A percentile compares a stretch with the other conserved stretches of the same genome.
These are phyloP conservation scores for Melanotaenia nigrans DNA, from an alignment of 2,797 vertebrate genomes.

Conservation along the genomic window DNA sequence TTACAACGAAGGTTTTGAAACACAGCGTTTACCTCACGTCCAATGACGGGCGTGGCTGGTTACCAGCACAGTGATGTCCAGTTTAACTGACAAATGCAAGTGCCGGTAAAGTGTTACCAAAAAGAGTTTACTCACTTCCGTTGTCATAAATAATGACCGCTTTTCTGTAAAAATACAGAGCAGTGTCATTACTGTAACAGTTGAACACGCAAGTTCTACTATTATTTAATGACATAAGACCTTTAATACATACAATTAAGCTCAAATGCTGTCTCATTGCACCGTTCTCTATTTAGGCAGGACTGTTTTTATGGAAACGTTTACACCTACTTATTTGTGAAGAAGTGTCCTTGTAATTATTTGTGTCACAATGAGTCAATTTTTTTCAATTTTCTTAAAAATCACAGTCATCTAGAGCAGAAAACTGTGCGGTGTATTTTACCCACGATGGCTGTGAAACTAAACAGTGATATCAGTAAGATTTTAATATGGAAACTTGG, in stretches of 20 bases:
- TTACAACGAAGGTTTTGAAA: slow-evolving; percentile 62
- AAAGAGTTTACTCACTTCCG: slow-evolving; percentile 65
- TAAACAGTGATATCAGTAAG: not conserved
- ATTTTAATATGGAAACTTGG: not conserved
- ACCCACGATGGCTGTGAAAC: not conserved
- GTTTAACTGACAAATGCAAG: slow-evolving; percentile 35
- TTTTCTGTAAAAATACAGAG: slow-evolving; percentile 14
- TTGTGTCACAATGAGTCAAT: slow-evolving; percentile 37
- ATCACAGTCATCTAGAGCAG: not conserved
- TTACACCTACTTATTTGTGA: slow-evolving; percentile 32
- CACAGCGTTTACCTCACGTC: slow-evolving; percentile 65
- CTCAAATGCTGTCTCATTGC: slow-evolving; percentile 1
- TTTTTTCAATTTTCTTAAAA: not conserved
- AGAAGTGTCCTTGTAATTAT: slow-evolving; percentile 28
- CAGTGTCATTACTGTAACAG: not conserved
- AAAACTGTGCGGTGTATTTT: not conserved
- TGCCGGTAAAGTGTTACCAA: slow-evolving; percentile 58
- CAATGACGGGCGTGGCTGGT: slow-evolving; percentile 47
- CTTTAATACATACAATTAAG: not conserved
- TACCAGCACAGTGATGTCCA: slow-evolving; percentile 53
- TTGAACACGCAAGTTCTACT: not conserved
- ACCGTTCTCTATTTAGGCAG: not conserved
- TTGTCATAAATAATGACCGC: slow-evolving; percentile 26
- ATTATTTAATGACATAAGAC: not conserved
- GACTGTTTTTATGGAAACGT: slow-evolving; percentile 14